Percentiles rank a stretch among this genome's conserved stretches.
phyloP scores from a whole-genome alignment of 2,888 invertebrate species.

The Eulithis testata region DNA sequence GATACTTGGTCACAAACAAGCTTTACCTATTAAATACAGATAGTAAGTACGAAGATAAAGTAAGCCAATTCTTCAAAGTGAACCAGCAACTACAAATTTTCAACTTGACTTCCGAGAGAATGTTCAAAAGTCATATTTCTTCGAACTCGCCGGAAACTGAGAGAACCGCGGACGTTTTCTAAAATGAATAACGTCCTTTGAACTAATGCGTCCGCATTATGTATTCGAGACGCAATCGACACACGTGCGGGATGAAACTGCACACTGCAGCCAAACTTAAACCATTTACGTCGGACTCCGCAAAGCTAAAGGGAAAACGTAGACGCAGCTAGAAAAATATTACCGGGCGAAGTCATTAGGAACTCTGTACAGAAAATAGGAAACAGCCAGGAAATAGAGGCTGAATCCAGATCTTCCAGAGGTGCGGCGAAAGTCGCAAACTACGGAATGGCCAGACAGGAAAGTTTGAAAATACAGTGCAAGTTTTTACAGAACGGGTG shows the following conservation, averaged over 20 bases:
- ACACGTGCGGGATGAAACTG: conserved; percentile 53
- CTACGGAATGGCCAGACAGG: conserved; percentile 23
- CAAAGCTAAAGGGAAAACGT: conserved; percentile 46
- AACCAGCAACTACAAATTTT: conserved; percentile 37
- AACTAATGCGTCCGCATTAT: conserved; percentile 59
- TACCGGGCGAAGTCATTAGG: conserved; percentile 51
- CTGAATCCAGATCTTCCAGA: conserved; percentile 34
- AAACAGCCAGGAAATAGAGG: conserved; percentile 30
- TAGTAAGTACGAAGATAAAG: background rate
- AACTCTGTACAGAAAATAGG: conserved; percentile 48
- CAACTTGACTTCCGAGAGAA: conserved; percentile 36
- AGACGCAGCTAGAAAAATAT: conserved; percentile 52
- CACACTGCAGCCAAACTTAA: conserved; percentile 53
- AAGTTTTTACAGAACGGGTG: conserved; percentile 25
- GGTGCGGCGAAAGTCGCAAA: conserved; percentile 26
- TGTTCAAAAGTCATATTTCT: conserved; percentile 44
- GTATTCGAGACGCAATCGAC: conserved; percentile 57
- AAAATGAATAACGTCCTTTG: conserved; percentile 59
- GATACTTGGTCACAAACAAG: background rate
- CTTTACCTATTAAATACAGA: no score
- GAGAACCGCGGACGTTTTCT: conserved; percentile 47
- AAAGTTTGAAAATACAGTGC: conserved; percentile 29
- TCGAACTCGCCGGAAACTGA: conserved; percentile 41
- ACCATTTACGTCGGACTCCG: conserved; percentile 49
- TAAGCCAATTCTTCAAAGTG: conserved; percentile 20